Conservation (phyloP, 2,888 invertebrate species). For the Drosophila affinis region DNA sequence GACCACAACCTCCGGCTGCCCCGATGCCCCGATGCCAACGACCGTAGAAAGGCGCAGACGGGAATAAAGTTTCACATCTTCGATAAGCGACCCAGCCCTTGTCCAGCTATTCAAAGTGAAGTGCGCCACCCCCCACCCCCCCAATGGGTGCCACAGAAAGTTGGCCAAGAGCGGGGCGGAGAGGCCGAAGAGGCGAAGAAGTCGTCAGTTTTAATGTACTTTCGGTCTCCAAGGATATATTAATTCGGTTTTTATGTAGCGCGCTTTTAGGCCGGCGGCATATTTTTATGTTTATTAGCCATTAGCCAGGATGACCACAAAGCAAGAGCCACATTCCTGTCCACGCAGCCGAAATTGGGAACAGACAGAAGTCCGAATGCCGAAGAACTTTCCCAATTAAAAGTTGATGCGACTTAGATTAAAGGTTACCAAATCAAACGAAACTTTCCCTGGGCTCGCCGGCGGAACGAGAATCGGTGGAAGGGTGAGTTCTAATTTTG, state of each 20-base stretch:
- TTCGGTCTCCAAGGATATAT: conserved; percentile 75
- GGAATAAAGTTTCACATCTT: conserved; percentile 38
- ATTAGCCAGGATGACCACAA: conserved; percentile 63
- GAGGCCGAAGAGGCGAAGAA: too few species aligned
- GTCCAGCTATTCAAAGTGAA: neutral
- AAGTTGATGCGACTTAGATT: conserved; percentile 53
- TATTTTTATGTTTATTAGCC: conserved; percentile 70
- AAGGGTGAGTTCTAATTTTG: neutral
- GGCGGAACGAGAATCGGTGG: neutral
- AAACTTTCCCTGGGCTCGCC: conserved; percentile 10
- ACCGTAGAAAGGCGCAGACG: neutral
- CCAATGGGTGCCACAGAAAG: neutral
- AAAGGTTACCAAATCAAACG: conserved; percentile 42
- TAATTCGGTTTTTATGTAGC: conserved; percentile 73
- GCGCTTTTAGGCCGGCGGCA: conserved; percentile 53
- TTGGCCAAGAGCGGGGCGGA: neutral
- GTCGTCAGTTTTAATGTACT: conserved; percentile 39
- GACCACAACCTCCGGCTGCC: conserved; percentile 2
- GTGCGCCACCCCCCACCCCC: neutral
- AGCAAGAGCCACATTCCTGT: conserved; percentile 2
- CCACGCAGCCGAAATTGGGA: neutral
- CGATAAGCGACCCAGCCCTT: conserved; percentile 19
- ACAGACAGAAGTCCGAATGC: neutral
- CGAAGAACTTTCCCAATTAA: conserved; percentile 69
- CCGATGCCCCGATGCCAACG: neutral